Conservation (phyloP, 2,888 invertebrate species). For the Exephanes ischioxanthus region DNA sequence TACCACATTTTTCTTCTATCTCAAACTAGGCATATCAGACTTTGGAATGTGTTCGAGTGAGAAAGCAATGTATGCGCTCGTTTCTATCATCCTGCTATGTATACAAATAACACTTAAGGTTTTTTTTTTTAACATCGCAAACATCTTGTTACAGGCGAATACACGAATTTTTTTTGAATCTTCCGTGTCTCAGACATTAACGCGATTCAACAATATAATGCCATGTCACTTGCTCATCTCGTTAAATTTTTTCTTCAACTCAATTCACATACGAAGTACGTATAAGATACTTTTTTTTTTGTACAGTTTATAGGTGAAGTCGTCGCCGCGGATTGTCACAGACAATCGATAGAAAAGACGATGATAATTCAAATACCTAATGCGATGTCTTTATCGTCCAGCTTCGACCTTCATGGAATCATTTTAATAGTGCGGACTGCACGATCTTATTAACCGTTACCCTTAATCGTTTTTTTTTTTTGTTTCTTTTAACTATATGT, state of each 20-base stretch:
- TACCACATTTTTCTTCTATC: slow-evolving; percentile 2
- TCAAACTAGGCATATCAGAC: slow-evolving; percentile 58
- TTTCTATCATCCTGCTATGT: slow-evolving; percentile 18
- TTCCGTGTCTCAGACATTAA: neutral
- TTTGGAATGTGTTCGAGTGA: slow-evolving; percentile 62
- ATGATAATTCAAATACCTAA: neutral
- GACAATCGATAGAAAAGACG: slow-evolving; percentile 18
- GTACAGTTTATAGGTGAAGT: slow-evolving; percentile 43
- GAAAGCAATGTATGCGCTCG: slow-evolving; percentile 26
- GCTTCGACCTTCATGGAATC: slow-evolving; percentile 45
- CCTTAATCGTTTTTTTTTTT: slow-evolving; percentile 21
- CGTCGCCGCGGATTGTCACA: slow-evolving; percentile 12
- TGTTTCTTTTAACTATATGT: slow-evolving; percentile 67
- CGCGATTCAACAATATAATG: slow-evolving; percentile 25
- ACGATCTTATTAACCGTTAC: slow-evolving; percentile 25
- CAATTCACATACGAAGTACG: neutral
- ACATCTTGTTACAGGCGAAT: neutral
- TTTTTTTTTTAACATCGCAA: neutral
- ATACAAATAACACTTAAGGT: neutral
- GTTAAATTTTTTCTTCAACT: slow-evolving; percentile 12
- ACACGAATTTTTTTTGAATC: neutral
- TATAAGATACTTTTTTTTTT: neutral
- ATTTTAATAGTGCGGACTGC: slow-evolving; percentile 13
- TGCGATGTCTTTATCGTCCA: neutral
- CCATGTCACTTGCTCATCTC: slow-evolving; percentile 30